phyloP scores from a whole-genome alignment of 2,888 invertebrate species.

The Meta bourneti region DNA sequence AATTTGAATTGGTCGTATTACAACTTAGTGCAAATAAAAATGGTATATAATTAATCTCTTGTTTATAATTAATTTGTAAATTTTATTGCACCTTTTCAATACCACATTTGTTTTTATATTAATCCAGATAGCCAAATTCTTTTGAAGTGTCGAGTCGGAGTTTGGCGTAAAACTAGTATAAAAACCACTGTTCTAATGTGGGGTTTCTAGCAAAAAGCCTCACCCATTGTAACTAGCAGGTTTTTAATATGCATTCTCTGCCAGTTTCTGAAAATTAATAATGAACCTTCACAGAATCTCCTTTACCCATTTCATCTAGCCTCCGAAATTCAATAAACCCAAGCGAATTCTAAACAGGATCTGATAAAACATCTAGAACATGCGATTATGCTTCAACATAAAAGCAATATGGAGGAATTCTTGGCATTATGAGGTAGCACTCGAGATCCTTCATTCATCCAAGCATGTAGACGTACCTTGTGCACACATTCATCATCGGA shows the following conservation, averaged over 20 bases:
- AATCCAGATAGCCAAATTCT: no score
- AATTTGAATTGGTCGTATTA: no score
- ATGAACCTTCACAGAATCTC: background rate
- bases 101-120: no score
- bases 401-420: background rate
- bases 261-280: background rate
- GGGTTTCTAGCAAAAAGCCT: no score
- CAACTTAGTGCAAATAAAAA: no score
- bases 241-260: background rate
- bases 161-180: no score
- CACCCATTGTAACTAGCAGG: background rate
- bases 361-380: background rate
- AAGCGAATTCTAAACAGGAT: background rate
- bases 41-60: no score
- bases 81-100: no score
- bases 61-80: no score
- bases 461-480: background rate
- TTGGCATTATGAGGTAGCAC: background rate
- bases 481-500: slow-evolving; percentile 7
- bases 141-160: no score
- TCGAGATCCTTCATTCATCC: background rate
- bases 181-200: no score
- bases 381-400: background rate
- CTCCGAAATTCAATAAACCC: background rate
- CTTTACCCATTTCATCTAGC: background rate